phyloP scores from a whole-genome alignment of 2,797 vertebrate species.

The Myripristis murdjan region DNA sequence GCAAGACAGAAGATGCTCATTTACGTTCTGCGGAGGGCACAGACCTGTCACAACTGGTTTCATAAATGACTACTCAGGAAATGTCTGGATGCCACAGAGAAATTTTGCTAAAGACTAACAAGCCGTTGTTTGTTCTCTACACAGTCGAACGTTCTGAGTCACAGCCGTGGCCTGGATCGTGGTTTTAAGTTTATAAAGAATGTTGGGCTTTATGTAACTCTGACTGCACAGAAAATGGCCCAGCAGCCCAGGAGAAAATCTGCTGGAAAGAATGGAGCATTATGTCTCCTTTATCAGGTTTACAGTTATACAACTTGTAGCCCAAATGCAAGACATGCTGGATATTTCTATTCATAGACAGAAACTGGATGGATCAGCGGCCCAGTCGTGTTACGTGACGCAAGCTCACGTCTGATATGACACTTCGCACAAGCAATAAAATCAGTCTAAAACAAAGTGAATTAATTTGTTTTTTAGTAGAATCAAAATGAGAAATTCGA shows the following conservation, averaged over 20 bases:
- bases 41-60: constrained; percentile 51
- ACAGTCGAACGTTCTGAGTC: constrained; percentile 36
- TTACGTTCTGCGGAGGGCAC: not conserved
- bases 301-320: constrained; percentile 25
- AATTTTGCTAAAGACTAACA: constrained; percentile 55
- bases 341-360: not conserved
- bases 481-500: too few species aligned
- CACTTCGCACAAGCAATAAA: too few species aligned
- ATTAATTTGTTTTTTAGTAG: too few species aligned
- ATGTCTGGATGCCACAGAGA: constrained; percentile 20
- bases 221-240: constrained; percentile 33
- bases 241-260: constrained; percentile 55
- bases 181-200: constrained; percentile 36
- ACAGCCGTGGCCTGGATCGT: constrained; percentile 44
- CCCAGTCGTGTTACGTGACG: not conserved
- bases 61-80: constrained; percentile 23
- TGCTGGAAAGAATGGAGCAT: constrained; percentile 13
- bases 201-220: constrained; percentile 47
- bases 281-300: constrained; percentile 12
- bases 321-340: not conserved
- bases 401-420: too few species aligned
- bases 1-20: constrained; percentile 10
- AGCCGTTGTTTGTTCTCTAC: constrained; percentile 46
- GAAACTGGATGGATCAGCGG: too few species aligned
- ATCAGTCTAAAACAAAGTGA: too few species aligned